These are phyloP conservation scores for Anticlea derivata DNA, from an alignment of 2,888 invertebrate species.

Conservation along the genomic window DNA sequence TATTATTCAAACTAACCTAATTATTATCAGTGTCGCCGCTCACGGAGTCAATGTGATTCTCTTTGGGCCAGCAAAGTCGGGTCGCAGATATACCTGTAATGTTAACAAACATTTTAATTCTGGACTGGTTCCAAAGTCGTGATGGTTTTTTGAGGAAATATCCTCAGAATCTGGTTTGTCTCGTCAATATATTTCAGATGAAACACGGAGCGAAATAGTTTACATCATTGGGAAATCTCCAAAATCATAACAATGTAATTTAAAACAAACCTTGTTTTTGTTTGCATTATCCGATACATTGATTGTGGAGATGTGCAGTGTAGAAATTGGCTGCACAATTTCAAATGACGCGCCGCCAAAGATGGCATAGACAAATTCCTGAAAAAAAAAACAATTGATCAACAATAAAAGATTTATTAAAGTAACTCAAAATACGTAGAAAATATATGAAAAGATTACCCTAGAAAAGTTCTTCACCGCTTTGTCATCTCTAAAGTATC, in stretches of 20 bases:
- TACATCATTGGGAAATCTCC: conserved; percentile 61
- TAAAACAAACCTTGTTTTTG: neutral
- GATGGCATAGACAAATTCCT: conserved; percentile 98
- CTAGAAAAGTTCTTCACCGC: too few species aligned
- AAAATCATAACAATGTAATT: neutral
- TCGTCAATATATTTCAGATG: conserved; percentile 85
- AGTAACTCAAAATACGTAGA: too few species aligned
- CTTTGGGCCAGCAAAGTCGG: too few species aligned
- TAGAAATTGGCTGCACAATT: conserved; percentile 83
- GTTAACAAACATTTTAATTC: neutral
- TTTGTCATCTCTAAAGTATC: too few species aligned
- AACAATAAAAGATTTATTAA: too few species aligned
- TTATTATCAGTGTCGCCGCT: too few species aligned
- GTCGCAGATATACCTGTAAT: too few species aligned
- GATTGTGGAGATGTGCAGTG: neutral
- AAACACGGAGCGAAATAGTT: conserved; percentile 82
- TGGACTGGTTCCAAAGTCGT: neutral
- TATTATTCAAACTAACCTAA: too few species aligned
- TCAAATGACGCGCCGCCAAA: conserved; percentile 90
- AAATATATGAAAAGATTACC: too few species aligned
- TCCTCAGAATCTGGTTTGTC: conserved; percentile 77
- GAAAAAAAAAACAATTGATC: conserved; percentile 33
- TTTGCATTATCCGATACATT: too few species aligned
- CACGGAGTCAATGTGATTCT: too few species aligned
- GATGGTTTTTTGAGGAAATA: neutral